A percentile compares a stretch with the other conserved stretches of the same genome.
phyloP scores from a whole-genome alignment of 2,113 vertebrate genomes.

The Bubalus kerabau region DNA sequence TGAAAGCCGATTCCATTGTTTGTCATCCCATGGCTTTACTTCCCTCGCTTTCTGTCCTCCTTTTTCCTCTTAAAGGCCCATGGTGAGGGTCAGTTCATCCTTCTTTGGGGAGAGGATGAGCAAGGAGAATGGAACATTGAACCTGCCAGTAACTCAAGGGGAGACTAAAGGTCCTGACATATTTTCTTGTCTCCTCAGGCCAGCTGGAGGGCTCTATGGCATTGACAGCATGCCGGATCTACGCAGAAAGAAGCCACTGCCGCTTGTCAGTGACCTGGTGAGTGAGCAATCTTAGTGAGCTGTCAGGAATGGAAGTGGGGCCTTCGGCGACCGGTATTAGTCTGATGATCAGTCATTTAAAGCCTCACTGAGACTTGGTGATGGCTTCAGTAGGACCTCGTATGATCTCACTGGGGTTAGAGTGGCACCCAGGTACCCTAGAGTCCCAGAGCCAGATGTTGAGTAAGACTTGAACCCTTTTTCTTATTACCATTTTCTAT shows the following conservation, averaged over 20 bases:
- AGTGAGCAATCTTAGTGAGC: slow-evolving; percentile 72
- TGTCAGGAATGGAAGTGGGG: neutral
- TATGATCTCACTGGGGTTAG: neutral
- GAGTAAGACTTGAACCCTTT: neutral
- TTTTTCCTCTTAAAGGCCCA: neutral
- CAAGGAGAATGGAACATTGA: neutral
- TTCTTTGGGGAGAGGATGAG: neutral
- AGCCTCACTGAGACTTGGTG: neutral
- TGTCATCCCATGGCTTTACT: neutral
- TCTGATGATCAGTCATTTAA: slow-evolving; percentile 23
- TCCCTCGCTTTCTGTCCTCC: neutral
- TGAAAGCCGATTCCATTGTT: neutral
- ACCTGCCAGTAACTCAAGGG: neutral
- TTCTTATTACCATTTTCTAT: neutral
- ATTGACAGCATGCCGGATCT: slow-evolving; percentile 99
- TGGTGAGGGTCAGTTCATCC: neutral
- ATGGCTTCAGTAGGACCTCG: neutral
- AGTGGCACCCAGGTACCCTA: neutral
- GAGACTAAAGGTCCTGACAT: neutral
- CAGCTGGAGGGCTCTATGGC: slow-evolving; percentile 93
- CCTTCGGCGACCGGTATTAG: neutral
- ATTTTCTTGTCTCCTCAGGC: slow-evolving; percentile 76
- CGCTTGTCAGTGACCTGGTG: slow-evolving; percentile 98
- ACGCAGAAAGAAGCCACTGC: slow-evolving; percentile 94
- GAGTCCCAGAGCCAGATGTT: neutral